Conservation (phyloP, 35 echinoderm and acorn worm genomes). For the Lytechinus pictus region DNA sequence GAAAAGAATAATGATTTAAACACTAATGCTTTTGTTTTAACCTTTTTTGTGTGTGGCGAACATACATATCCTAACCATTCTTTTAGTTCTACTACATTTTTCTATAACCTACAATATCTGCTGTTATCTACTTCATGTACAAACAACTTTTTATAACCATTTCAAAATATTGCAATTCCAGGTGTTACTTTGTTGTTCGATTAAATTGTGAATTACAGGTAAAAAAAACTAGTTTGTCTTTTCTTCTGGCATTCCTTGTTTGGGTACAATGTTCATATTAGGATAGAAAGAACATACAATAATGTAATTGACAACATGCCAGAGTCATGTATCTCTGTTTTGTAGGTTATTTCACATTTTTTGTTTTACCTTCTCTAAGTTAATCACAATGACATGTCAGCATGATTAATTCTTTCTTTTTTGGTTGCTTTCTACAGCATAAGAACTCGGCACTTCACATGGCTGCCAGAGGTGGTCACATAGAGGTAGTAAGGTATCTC, state of each 20-base stretch:
- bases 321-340: no score
- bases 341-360: neutral
- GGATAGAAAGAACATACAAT: no score
- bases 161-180: no score
- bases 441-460: slow-evolving; percentile 82
- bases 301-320: no score
- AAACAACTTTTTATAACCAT: no score
- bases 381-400: neutral
- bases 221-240: no score
- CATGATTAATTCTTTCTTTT: neutral
- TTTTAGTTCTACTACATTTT: neutral
- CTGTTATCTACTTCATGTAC: neutral
- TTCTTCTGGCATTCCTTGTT: no score
- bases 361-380: neutral
- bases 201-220: no score
- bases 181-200: no score
- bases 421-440: slow-evolving; percentile 64
- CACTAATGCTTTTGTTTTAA: neutral
- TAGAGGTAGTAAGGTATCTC: slow-evolving; percentile 94
- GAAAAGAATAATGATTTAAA: neutral
- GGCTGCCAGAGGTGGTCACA: slow-evolving; percentile 78
- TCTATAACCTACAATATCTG: neutral
- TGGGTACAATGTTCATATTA: no score
- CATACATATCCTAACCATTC: neutral
- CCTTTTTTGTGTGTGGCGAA: neutral